A percentile compares a stretch with the other conserved stretches of the same genome.
These are phyloP conservation scores for Nephrotoma appendiculata DNA, from an alignment of 2,888 invertebrate species.

Conservation along the genomic window DNA sequence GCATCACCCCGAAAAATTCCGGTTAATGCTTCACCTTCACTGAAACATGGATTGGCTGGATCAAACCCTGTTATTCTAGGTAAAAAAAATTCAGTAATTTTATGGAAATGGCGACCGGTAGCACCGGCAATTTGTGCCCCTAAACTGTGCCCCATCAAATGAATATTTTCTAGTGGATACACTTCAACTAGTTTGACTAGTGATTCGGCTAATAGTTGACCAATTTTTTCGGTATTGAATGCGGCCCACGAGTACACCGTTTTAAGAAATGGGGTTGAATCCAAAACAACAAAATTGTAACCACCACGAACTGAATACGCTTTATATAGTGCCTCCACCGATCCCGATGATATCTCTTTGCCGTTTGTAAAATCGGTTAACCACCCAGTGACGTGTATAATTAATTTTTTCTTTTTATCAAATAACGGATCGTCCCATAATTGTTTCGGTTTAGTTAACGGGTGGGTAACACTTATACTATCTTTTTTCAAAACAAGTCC, in stretches of 20 bases:
- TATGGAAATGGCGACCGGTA: conserved; percentile 23
- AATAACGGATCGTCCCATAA: conserved; percentile 26
- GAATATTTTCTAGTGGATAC: conserved; percentile 9
- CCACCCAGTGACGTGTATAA: conserved; percentile 30
- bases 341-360: neutral
- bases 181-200: conserved; percentile 2
- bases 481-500: conserved; percentile 20
- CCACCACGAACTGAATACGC: conserved; percentile 27
- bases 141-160: conserved; percentile 18
- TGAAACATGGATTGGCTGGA: conserved; percentile 30
- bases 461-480: conserved; percentile 18
- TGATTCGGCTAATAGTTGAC: conserved; percentile 7
- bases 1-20: conserved; percentile 25
- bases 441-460: conserved; percentile 20
- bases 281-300: conserved; percentile 26
- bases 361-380: conserved; percentile 22
- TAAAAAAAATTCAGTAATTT: conserved; percentile 20
- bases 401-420: conserved; percentile 22
- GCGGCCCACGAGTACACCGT: conserved; percentile 13
- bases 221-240: conserved; percentile 12
- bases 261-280: conserved; percentile 10
- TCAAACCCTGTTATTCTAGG: conserved; percentile 27
- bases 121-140: conserved; percentile 28
- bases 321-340: conserved; percentile 15
- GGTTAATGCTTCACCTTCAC: conserved; percentile 19